Evolutionary conservation across 2,113 vertebrate species (phyloP), one percentile per base, ranked within the genome.

Genomic region (Cebidichthys violaceus): DNA sequence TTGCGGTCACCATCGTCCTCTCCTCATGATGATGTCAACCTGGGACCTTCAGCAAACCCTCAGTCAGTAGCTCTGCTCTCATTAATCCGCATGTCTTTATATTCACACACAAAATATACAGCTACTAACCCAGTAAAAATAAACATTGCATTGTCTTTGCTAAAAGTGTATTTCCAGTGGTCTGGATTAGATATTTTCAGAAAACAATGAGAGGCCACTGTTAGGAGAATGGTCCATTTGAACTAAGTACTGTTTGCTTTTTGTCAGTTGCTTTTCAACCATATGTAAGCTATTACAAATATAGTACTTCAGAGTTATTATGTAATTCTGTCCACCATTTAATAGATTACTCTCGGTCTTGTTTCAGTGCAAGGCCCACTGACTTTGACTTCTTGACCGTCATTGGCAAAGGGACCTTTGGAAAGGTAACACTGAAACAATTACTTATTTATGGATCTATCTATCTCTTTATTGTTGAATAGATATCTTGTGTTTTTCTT

Each of bases 41-140:
- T 99, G 15, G 98, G 98, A 81, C 97, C 97, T 82, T 98, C 98
- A n/a, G 98, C 96, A 76, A 98, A 99, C 88, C 97, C 97, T 84
- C 97, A 99, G 98, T 99, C 94, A 97, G 98, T 96, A 71, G 4
- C 47, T 74, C 29, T 61, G 2, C 69, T 47, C n/a, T 62, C 15
- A 52, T 4, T 52, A 33, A 35, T 15, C 29, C 39, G 20, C 78
- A 57, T 22, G 18, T 70, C 6, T 59, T 65, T n/a, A 35, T 20
- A 37, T 4, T 57, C 18, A 61, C 7, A 57, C 1, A 55, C 29
- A 22, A 15, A 18, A 35, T 0, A 7, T 9, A 29, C 20, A 65
- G 17, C 27, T 10, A 18, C 20, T 2, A 33, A 55, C 37, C 13
- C n/a, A 41, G n/a, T 10, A 6, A 61, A 59, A 50, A 61, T 31